Evolutionary conservation across 2,113 vertebrate species (phyloP), one percentile per base, ranked within the genome.

Genomic region (Cyphomyrus plagiostoma): DNA sequence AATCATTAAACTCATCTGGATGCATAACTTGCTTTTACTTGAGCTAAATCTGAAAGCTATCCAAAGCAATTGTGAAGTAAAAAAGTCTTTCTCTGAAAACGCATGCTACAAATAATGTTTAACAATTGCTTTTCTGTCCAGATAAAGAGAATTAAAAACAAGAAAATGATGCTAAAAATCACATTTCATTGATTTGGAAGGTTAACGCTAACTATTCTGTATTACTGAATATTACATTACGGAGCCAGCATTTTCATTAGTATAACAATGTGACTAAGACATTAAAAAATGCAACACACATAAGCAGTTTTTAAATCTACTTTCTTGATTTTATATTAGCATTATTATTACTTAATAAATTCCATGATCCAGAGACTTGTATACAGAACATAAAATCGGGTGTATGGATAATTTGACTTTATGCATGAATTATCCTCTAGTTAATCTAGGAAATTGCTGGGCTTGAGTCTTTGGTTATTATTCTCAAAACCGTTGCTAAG

Each of bases 391-490:
- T 84, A 48, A 86, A 86, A 52, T 48, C 11, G 23, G n/a, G n/a
- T n/a, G 50, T 50, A 50, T 50, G 83, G 83, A 87, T 87, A 87
- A 87, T 87, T 86, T 53, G 4, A 49, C 4, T 86, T 86, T 30
- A 48, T 48, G 48, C 42, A 50, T 26, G 48, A n/a, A 13, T 86
- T 86, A 49, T 86, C 48, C 11, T 11, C 46, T 15, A 49, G 46
- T 26, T 15, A 86, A n/a, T 15, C n/a, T 86, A n/a, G 83, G 83
- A 86, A 49, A 86, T 26, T 26, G 5, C 23, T 49, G 45, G 83
- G 48, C 83, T n/a, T 49, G 48, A 26, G 48, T 26, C 83, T 50
- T 49, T n/a, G 85, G n/a, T 53, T 56, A 53, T 87, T 53, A 56
- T 35, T 87, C 23, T 53, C 50, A 87, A 53, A 87, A 87, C 30